A percentile compares a stretch with the other conserved stretches of the same genome.
These are phyloP conservation scores for Serripes groenlandicus DNA, from an alignment of 2,888 invertebrate genomes.

Conservation along the genomic window DNA sequence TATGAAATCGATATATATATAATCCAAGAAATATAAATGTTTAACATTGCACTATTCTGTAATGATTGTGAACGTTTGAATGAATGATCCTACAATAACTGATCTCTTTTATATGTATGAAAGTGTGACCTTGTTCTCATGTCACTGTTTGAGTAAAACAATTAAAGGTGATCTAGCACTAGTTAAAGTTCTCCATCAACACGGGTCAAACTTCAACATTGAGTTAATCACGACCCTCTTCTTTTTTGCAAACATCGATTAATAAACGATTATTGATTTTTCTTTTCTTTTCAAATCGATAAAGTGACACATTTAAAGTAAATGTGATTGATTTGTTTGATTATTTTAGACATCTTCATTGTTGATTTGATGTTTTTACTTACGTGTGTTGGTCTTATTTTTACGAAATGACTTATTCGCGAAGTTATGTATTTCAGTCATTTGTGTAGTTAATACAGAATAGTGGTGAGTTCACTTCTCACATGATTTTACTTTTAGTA, in stretches of 20 bases:
- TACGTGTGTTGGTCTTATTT: too few relatives aligned
- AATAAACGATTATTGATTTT: conserved; percentile 16
- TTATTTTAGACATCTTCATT: background rate
- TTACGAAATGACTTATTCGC: too few relatives aligned
- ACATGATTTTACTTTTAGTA: too few relatives aligned
- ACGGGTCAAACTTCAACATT: conserved; percentile 39
- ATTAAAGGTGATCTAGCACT: conserved; percentile 9
- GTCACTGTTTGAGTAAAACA: conserved; percentile 21
- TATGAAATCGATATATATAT: too few relatives aligned
- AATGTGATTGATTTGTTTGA: background rate
- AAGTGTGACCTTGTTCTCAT: conserved; percentile 8
- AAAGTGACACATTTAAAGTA: conserved; percentile 14
- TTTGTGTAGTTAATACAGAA: too few relatives aligned
- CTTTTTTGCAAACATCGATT: conserved; percentile 5
- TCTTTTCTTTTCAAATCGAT: background rate
- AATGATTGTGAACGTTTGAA: too few relatives aligned
- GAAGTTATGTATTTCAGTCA: too few relatives aligned
- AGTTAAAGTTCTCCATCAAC: conserved; percentile 47
- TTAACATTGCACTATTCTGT: too few relatives aligned
- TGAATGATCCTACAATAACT: too few relatives aligned
- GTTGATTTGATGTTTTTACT: background rate
- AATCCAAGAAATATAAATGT: too few relatives aligned
- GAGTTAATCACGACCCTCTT: conserved; percentile 40
- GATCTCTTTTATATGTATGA: too few relatives aligned
- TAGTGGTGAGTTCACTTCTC: too few relatives aligned